Evolutionary conservation across 2,113 vertebrate species (phyloP).

Genomic region (Jacana jacana): DNA sequence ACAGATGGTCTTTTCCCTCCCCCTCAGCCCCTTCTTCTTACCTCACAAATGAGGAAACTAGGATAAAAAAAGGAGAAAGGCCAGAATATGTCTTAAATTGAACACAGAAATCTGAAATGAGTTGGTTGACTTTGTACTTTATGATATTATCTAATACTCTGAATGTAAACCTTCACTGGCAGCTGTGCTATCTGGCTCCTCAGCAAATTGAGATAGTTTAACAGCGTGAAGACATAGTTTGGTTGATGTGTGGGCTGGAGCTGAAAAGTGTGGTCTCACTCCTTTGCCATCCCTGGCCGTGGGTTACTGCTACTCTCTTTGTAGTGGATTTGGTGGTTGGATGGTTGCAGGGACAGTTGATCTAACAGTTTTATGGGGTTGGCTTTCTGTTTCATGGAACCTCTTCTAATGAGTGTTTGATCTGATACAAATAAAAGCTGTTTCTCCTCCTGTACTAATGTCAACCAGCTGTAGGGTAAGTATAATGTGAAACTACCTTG

Average conservation of each 20-base stretch:
- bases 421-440: not conserved
- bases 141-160: not conserved
- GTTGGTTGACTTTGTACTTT: not conserved
- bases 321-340: constrained; percentile 7
- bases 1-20: not conserved
- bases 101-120: not conserved
- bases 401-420: not conserved
- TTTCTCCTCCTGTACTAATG: not conserved
- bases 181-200: not conserved
- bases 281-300: not conserved
- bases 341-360: not conserved
- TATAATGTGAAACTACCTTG: not conserved
- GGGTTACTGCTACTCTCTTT: not conserved
- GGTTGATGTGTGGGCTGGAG: not conserved
- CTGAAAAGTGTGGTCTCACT: not conserved
- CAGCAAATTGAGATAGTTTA: not conserved
- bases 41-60: not conserved
- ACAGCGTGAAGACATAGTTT: not conserved
- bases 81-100: not conserved
- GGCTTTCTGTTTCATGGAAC: not conserved
- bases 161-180: not conserved
- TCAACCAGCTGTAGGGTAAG: not conserved
- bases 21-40: not conserved
- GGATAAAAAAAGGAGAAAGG: not conserved
- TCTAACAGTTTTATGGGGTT: not conserved